Conservation (phyloP, 1,140 invertebrate species). For the Coelopa frigida region DNA sequence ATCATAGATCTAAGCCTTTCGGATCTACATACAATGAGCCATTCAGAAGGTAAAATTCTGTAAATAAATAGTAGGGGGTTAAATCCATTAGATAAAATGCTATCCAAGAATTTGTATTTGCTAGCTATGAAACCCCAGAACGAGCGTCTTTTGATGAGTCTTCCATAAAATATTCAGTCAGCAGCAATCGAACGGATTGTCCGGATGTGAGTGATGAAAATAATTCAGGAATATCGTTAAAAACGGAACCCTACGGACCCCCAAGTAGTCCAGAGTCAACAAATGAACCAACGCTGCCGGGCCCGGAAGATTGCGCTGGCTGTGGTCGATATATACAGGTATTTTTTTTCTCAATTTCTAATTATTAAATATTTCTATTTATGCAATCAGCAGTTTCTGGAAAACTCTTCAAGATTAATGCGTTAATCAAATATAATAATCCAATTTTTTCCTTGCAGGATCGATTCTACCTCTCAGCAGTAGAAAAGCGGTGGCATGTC, state of each 20-base stretch:
- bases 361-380: too few relatives aligned
- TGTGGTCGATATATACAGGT: conserved; percentile 45
- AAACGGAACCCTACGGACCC: conserved; percentile 41
- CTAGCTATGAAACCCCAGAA: conserved; percentile 40
- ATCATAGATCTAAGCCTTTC: conserved; percentile 44
- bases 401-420: too few relatives aligned
- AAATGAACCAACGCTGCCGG: conserved; percentile 33
- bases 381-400: too few relatives aligned
- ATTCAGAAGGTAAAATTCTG: conserved; percentile 38
- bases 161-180: conserved; percentile 37
- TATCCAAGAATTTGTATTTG: not conserved
- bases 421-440: too few relatives aligned
- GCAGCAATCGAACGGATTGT: conserved; percentile 35
- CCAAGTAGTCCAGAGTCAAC: conserved; percentile 43
- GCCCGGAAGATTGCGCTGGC: conserved; percentile 41
- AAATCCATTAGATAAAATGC: not conserved
- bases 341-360: too few relatives aligned
- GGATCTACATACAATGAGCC: conserved; percentile 39
- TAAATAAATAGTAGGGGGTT: not conserved
- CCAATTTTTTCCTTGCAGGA: conserved; percentile 54
- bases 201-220: conserved; percentile 38
- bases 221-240: conserved; percentile 42
- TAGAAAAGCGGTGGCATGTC: conserved; percentile 88
- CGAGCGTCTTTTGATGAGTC: conserved; percentile 38
- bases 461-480: conserved; percentile 85